phyloP scores from a whole-genome alignment of 2,888 invertebrate species.

The Drosophila pseudotakahashii region DNA sequence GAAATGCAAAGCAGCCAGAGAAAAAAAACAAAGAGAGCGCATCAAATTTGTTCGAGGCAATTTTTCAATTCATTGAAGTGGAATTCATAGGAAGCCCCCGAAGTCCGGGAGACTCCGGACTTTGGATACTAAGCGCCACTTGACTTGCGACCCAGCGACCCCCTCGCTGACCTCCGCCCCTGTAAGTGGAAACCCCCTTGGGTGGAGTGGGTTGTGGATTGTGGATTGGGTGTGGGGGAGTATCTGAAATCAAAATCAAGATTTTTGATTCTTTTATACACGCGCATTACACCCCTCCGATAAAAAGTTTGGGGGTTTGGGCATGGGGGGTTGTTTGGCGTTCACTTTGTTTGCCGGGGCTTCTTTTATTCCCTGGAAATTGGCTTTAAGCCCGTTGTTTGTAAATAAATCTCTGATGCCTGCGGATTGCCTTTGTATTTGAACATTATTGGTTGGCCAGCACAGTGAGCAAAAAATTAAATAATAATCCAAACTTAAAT shows the following conservation, averaged over 20 bases:
- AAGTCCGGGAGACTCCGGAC: slow-evolving; percentile 20
- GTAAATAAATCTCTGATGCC: slow-evolving; percentile 72
- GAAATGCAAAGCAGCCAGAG: slow-evolving; percentile 66
- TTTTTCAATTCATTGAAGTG: slow-evolving; percentile 80
- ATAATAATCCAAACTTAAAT: not conserved
- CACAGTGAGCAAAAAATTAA: not conserved
- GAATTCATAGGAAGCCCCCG: slow-evolving; percentile 66
- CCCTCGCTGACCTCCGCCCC: slow-evolving; percentile 3
- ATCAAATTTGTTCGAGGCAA: slow-evolving; percentile 76
- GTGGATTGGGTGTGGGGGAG: slow-evolving; percentile 24
- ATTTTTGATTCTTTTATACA: slow-evolving; percentile 75
- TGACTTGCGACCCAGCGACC: slow-evolving; percentile 57
- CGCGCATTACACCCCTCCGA: slow-evolving; percentile 57
- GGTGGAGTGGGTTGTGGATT: not conserved
- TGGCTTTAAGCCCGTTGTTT: slow-evolving; percentile 70
- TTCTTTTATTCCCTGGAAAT: slow-evolving; percentile 64
- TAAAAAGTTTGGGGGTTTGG: slow-evolving; percentile 3
- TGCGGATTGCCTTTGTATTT: slow-evolving; percentile 52
- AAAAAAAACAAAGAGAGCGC: slow-evolving; percentile 26
- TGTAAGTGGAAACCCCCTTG: slow-evolving; percentile 1
- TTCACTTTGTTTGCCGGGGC: slow-evolving; percentile 53
- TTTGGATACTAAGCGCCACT: slow-evolving; percentile 69
- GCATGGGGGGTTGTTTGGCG: slow-evolving; percentile 8
- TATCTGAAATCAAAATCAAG: slow-evolving; percentile 76
- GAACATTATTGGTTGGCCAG: slow-evolving; percentile 12